Evolutionary conservation across 2,113 vertebrate species (phyloP).

Genomic region (Tetrao urogallus): DNA sequence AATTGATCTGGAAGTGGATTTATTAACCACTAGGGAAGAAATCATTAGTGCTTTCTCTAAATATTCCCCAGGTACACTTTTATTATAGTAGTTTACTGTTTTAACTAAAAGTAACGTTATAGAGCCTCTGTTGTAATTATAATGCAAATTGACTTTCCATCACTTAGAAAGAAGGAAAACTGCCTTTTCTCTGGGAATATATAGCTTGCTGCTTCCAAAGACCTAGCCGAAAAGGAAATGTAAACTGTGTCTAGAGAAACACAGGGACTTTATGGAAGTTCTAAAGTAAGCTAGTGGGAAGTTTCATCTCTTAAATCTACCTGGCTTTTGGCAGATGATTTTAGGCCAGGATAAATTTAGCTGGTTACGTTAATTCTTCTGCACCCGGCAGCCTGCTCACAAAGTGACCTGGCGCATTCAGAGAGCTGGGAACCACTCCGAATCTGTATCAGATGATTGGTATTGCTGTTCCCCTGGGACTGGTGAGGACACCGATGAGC

Average conservation of each 20-base stretch:
- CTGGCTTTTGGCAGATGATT: neutral
- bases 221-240: neutral
- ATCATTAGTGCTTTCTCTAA: conserved; percentile 87
- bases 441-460: neutral
- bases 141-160: conserved; percentile 72
- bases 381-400: neutral
- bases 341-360: neutral
- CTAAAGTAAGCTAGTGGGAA: neutral
- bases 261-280: neutral
- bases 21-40: conserved; percentile 88
- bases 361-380: neutral
- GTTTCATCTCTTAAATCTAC: neutral
- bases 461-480: rapidly evolving
- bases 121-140: conserved; percentile 76
- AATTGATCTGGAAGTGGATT: conserved; percentile 89
- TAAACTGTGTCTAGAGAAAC: neutral
- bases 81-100: conserved; percentile 82
- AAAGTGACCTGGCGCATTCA: neutral
- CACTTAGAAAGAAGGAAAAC: conserved; percentile 51
- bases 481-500: rapidly evolving
- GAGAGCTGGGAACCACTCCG: neutral
- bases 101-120: conserved; percentile 82
- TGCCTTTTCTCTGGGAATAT: conserved; percentile 6
- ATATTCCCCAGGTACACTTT: conserved; percentile 85
- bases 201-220: neutral